Evolutionary conservation across 2,797 vertebrate genomes (phyloP).

Genomic region (Argya squamiceps): DNA sequence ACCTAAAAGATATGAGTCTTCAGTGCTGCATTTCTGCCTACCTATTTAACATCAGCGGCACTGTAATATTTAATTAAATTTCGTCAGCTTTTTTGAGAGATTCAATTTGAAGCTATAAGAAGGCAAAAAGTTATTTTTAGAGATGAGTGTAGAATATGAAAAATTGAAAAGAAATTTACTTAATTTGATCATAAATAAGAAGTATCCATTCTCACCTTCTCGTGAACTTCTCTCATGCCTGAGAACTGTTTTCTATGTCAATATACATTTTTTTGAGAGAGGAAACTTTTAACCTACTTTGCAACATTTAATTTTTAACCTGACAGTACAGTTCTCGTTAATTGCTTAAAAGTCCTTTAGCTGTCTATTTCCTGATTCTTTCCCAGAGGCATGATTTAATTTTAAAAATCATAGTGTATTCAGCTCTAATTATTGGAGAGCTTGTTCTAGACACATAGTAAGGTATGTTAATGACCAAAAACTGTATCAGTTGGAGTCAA

Average conservation of each 20-base stretch:
- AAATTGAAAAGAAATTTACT: neutral
- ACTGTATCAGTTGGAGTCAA: constrained; percentile 60
- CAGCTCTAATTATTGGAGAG: constrained; percentile 77
- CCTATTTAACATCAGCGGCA: neutral
- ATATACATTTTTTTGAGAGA: constrained; percentile 40
- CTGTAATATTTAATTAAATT: neutral
- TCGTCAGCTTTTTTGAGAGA: neutral
- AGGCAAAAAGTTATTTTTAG: neutral
- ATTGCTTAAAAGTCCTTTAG: constrained; percentile 79
- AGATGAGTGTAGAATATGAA: neutral
- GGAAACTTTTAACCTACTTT: constrained; percentile 78
- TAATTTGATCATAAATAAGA: neutral
- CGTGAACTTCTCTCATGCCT: neutral
- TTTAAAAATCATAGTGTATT: constrained; percentile 73
- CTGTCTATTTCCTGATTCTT: constrained; percentile 72
- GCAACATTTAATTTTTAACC: constrained; percentile 71
- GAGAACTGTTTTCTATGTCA: constrained; percentile 35
- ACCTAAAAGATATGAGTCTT: neutral
- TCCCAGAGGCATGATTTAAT: constrained; percentile 80
- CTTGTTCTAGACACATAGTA: constrained; percentile 66
- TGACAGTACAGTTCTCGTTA: constrained; percentile 70
- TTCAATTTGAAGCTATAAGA: neutral
- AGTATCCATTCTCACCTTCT: neutral
- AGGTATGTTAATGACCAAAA: constrained; percentile 71
- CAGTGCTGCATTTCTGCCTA: neutral